Conservation (phyloP, 2,797 vertebrate genomes). For the Pantherophis alleghaniensis region DNA sequence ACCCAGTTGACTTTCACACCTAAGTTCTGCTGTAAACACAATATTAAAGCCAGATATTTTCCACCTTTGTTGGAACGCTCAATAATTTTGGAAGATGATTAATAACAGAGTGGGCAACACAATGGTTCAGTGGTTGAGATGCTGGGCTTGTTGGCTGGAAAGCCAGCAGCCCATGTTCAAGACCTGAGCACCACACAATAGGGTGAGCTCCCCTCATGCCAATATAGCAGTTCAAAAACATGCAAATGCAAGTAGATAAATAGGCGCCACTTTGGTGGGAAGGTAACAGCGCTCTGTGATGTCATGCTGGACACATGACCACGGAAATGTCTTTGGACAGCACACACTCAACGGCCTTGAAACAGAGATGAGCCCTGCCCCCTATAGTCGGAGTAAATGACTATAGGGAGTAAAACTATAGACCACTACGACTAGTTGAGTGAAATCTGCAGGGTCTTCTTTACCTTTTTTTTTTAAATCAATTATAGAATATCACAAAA, state of each 20-base stretch:
- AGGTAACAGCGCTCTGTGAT: not conserved
- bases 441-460: not conserved
- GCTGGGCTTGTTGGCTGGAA: not conserved
- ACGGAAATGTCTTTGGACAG: not conserved
- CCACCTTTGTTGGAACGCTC: not conserved
- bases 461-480: not conserved
- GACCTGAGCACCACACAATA: not conserved
- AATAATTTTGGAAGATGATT: not conserved
- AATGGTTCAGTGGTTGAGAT: not conserved
- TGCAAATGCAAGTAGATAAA: not conserved
- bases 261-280: not conserved
- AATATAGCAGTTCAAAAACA: not conserved
- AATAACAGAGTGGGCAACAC: not conserved
- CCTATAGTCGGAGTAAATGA: not conserved
- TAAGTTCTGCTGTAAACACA: not conserved
- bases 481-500: not conserved
- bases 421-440: not conserved
- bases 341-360: not conserved
- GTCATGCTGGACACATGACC: not conserved
- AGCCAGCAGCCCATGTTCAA: not conserved
- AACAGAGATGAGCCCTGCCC: not conserved
- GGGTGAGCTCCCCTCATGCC: not conserved
- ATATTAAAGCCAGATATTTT: not conserved
- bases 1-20: not conserved
- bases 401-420: too few relatives aligned